Evolutionary conservation across 2,797 vertebrate genomes (phyloP).

Genomic region (Gallinago solitaria): DNA sequence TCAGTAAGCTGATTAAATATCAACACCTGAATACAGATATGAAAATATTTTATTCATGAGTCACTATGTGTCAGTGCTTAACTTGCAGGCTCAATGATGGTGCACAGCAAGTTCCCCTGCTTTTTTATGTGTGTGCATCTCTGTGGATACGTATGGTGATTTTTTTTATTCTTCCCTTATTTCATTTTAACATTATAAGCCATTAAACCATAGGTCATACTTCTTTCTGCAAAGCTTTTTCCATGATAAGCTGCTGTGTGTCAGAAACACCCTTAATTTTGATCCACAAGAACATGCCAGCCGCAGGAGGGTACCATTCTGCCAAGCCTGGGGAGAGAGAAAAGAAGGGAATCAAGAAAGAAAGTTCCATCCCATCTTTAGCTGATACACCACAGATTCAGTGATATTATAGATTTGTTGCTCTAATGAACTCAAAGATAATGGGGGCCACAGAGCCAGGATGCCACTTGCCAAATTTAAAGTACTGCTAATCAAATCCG

Average conservation of each 20-base stretch:
- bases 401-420: background rate
- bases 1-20: background rate
- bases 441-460: background rate
- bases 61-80: background rate
- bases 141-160: background rate
- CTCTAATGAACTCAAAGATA: background rate
- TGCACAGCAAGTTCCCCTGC: background rate
- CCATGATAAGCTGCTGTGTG: conserved; percentile 86
- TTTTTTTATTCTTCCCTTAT: background rate
- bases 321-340: conserved; percentile 78
- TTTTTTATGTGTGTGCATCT: background rate
- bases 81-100: background rate
- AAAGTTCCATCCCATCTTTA: background rate
- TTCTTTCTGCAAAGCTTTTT: conserved; percentile 92
- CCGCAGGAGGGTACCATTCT: conserved; percentile 89
- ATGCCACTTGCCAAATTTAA: background rate
- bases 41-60: background rate
- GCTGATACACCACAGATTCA: background rate
- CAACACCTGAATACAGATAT: background rate
- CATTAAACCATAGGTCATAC: conserved; percentile 69
- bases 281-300: conserved; percentile 97
- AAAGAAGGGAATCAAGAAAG: background rate
- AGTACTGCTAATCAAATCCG: background rate
- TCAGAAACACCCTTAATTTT: conserved; percentile 89
- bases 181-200: background rate